Base-by-base conservation (phyloP, 2,113 vertebrate genomes). In the Tachysurus fulvidraco region DNA sequence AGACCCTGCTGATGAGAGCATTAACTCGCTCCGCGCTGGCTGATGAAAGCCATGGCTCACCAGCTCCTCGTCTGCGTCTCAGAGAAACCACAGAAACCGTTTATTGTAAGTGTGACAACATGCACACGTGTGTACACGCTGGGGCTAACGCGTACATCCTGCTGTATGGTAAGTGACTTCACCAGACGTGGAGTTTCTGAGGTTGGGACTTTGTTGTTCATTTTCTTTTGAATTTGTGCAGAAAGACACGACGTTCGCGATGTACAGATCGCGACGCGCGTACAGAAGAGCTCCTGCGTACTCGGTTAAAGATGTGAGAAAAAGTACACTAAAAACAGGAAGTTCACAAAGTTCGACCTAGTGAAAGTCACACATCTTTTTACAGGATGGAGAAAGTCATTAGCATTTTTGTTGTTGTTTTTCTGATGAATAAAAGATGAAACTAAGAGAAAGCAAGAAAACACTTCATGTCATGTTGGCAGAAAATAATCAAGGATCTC, bases 251-350 rank as follows among this genome's bases (percentile, higher is more conserved):
- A 9, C 3, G 16, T 30, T 59, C 2, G 3, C 5, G 25, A 64
- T 36, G 41, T 57, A 55, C 46, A 65, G 23, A 19, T 23, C 16
- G 19, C n/a, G n/a, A 10, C 41, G 16, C 1, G 30, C 36, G 23
- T 8, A 11, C n/a, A 67, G 4, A 67, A 2, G 11, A 8, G 17
- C 8, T 10, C 17, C 2, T 19, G 21, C 52, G 17, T 14, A 65
- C 23, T 19, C 41, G n/a, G 21, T 46, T 74, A 74, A 41, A 59
- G 85, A 87, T 83, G 94, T 50, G 46, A 50, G 46, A 94, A 94
- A 93, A 92, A 92, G 91, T 86, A 93, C 93, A 93, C 93, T 93
- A 93, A 93, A 94, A 93, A 90, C 78, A 80, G 54, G 54, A 80
- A 80, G 78, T 59, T 59, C 9, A 10, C 7, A 21, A 57, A 23